These are phyloP conservation scores for Octopus sinensis DNA, from an alignment of 1,140 invertebrate genomes.

Conservation along the genomic window DNA sequence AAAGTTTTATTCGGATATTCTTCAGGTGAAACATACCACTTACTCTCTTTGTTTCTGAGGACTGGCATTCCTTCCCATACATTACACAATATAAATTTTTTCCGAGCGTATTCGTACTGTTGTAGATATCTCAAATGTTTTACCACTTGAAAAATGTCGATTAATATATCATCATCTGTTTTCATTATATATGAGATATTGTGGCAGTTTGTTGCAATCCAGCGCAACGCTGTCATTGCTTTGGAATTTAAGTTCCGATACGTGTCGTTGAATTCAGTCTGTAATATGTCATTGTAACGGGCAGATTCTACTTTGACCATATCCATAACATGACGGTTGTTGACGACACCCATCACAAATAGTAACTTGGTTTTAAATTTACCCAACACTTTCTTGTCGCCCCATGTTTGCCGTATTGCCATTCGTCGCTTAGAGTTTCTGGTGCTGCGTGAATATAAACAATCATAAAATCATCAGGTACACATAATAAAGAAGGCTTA, in stretches of 20 bases:
- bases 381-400: conserved; percentile 13
- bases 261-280: conserved; percentile 35
- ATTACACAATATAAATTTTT: conserved; percentile 21
- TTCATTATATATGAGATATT: conserved; percentile 73
- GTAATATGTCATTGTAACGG: conserved; percentile 33
- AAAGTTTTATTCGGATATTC: conserved; percentile 48
- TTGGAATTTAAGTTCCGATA: conserved; percentile 41
- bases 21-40: conserved; percentile 48
- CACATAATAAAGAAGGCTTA: no score
- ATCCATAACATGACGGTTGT: conserved; percentile 52
- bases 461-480: background rate
- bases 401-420: conserved; percentile 26
- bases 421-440: conserved; percentile 20
- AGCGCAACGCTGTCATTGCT: conserved; percentile 79
- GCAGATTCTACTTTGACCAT: conserved; percentile 49
- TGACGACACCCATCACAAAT: conserved; percentile 69
- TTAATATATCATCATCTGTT: conserved; percentile 80
- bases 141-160: conserved; percentile 26
- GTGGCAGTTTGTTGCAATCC: conserved; percentile 68
- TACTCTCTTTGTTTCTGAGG: conserved; percentile 41
- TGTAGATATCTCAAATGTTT: conserved; percentile 13
- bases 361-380: conserved; percentile 41
- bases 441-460: conserved; percentile 26
- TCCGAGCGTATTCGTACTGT: conserved; percentile 20
- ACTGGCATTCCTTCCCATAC: conserved; percentile 35